Percentiles rank a stretch among this genome's conserved stretches.
Evolutionary conservation across 2,888 invertebrate genomes (phyloP).

Genomic region (Enchytraeus crypticus): DNA sequence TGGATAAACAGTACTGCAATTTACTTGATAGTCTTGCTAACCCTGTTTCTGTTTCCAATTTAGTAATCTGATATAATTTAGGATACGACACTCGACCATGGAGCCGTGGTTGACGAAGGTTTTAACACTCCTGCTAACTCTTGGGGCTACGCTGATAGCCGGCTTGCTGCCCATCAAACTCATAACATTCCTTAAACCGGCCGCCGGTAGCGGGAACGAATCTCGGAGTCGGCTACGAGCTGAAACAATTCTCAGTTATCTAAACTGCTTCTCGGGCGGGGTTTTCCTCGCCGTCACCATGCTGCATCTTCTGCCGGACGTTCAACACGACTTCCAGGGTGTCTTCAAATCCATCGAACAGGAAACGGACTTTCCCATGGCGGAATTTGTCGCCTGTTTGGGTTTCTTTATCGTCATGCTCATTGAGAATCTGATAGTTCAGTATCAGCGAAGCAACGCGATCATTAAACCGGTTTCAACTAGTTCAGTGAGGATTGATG

Average conservation of each 20-base stretch:
- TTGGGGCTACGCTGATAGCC: neutral
- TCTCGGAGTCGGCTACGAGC: neutral
- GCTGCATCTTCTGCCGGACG: slow-evolving; percentile 45
- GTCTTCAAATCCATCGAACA: slow-evolving; percentile 26
- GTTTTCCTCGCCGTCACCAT: slow-evolving; percentile 48
- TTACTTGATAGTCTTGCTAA: neutral
- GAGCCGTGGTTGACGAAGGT: neutral
- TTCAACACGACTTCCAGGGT: slow-evolving; percentile 28
- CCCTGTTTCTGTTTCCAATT: neutral
- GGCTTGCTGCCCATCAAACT: slow-evolving; percentile 1
- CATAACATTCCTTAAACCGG: neutral
- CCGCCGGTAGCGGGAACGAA: neutral
- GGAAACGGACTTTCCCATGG: slow-evolving; percentile 33
- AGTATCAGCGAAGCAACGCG: too few species aligned
- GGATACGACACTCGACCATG: neutral
- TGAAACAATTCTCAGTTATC: neutral
- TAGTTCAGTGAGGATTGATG: neutral
- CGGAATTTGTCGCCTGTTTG: slow-evolving; percentile 36
- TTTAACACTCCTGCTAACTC: neutral
- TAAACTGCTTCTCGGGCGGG: slow-evolving; percentile 45
- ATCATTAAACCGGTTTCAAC: neutral
- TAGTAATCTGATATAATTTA: neutral
- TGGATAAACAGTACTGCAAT: neutral
- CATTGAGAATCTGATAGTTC: neutral
- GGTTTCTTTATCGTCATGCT: slow-evolving; percentile 42